A percentile compares a stretch with the other conserved stretches of the same genome.
These are phyloP conservation scores for Dryocosmus kuriphilus DNA, from an alignment of 2,888 invertebrate genomes.

Conservation along the genomic window DNA sequence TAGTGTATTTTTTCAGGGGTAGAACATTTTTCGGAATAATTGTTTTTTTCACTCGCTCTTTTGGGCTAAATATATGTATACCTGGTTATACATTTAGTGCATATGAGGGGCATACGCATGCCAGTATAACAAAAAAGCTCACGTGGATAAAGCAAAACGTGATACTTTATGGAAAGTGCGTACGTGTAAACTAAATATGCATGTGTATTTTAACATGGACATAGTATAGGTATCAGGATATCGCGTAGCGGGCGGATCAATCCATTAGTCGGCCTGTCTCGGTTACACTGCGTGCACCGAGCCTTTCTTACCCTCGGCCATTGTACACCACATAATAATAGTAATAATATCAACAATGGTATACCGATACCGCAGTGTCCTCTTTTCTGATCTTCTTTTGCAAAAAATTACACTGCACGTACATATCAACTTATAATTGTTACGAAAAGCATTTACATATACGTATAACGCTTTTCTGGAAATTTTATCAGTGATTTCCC, in stretches of 20 bases:
- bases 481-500: too few species aligned
- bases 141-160: constrained; percentile 38
- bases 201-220: constrained; percentile 55
- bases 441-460: background rate
- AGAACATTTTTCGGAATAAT: constrained; percentile 17
- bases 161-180: constrained; percentile 45
- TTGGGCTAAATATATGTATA: constrained; percentile 1
- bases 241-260: constrained; percentile 68
- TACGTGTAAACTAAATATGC: constrained; percentile 39
- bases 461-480: too few species aligned
- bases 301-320: constrained; percentile 57
- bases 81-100: constrained; percentile 17
- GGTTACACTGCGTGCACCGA: constrained; percentile 65
- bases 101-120: background rate
- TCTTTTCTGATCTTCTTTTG: constrained; percentile 3
- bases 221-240: constrained; percentile 66
- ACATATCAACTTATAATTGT: constrained; percentile 1
- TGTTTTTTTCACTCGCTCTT: background rate
- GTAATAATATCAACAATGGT: constrained; percentile 54
- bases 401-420: constrained; percentile 19
- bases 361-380: constrained; percentile 37
- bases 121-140: background rate
- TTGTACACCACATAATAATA: constrained; percentile 55
- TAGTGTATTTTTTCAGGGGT: background rate
- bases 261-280: constrained; percentile 69